Conservation (phyloP, 2,113 vertebrate species). For the Corythaeola cristata region DNA sequence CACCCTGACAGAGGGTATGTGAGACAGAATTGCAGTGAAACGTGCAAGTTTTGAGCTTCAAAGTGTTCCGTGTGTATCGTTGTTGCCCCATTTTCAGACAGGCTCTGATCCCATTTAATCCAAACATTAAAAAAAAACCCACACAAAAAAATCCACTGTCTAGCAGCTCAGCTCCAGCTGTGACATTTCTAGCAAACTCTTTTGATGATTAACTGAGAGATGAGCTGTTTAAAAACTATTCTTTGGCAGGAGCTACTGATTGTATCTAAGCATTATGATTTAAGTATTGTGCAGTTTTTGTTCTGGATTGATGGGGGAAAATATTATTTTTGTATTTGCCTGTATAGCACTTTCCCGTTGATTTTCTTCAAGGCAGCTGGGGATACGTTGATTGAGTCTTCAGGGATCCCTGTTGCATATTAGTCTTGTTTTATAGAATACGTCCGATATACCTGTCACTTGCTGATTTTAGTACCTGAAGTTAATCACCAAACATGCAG, state of each 20-base stretch:
- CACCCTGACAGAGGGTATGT: neutral
- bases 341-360: neutral
- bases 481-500: neutral
- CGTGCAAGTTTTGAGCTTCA: neutral
- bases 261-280: neutral
- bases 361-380: neutral
- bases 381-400: neutral
- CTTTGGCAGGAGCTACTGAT: neutral
- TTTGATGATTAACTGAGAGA: neutral
- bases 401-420: neutral
- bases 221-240: conserved; percentile 4
- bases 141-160: neutral
- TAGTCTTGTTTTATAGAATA: neutral
- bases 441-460: neutral
- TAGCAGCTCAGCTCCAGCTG: neutral
- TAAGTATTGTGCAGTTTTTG: neutral
- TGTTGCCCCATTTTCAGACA: neutral
- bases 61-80: rapidly evolving
- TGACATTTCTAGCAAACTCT: conserved; percentile 41
- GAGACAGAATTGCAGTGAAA: neutral
- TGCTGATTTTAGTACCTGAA: neutral
- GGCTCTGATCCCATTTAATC: neutral
- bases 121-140: neutral
- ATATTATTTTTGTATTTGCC: neutral
- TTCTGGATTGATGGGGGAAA: neutral